Evolutionary conservation across 2,113 vertebrate genomes (phyloP).

Genomic region (Paramisgurnus dabryanus): DNA sequence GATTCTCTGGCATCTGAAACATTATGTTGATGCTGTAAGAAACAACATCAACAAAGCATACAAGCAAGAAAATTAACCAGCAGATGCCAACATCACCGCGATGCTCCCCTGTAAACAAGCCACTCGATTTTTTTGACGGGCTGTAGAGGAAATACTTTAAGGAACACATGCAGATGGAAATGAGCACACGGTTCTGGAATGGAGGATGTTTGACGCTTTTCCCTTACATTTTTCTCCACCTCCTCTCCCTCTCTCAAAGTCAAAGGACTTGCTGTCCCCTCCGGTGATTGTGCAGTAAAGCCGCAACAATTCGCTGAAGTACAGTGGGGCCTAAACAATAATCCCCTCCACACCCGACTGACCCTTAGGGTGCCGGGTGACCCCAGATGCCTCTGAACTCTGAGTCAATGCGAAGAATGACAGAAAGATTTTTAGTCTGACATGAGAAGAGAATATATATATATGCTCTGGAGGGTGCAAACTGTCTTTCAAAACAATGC

Average conservation of each 20-base stretch:
- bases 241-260: slow-evolving; percentile 61
- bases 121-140: slow-evolving; percentile 2
- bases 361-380: background rate
- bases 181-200: slow-evolving; percentile 76
- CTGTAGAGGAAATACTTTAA: slow-evolving; percentile 69
- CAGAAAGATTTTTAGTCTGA: background rate
- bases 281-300: slow-evolving; percentile 67
- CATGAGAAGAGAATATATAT: background rate
- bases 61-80: background rate
- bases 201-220: slow-evolving; percentile 78
- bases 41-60: background rate
- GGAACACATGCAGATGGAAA: slow-evolving; percentile 70
- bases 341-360: background rate
- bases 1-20: background rate
- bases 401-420: background rate
- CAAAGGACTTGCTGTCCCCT: slow-evolving; percentile 69
- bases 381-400: slow-evolving; percentile 26
- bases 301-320: background rate
- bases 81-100: background rate
- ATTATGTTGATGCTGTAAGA: background rate
- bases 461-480: background rate
- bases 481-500: slow-evolving; percentile 5
- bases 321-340: background rate
- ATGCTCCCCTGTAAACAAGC: slow-evolving; percentile 57
- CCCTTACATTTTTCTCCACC: slow-evolving; percentile 57